Conservation (phyloP, 2,888 invertebrate genomes). For the Mesoligia furuncula region DNA sequence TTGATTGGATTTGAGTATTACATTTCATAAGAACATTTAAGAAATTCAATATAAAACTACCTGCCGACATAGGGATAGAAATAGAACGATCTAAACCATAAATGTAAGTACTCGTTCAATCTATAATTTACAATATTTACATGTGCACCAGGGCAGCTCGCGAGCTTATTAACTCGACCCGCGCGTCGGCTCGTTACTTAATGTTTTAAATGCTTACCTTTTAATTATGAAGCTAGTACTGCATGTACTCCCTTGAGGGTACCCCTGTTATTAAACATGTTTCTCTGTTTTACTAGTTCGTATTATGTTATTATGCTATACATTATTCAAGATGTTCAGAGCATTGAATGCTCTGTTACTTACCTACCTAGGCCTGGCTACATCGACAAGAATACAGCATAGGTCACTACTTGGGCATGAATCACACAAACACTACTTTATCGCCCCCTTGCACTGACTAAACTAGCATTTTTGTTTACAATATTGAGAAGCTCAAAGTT, state of each 20-base stretch:
- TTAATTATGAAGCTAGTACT: conserved; percentile 36
- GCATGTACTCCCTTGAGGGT: conserved; percentile 19
- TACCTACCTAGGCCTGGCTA: too few relatives aligned
- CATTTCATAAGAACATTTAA: not conserved
- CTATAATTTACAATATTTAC: not conserved
- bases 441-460: too few relatives aligned
- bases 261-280: conserved; percentile 15
- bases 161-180: conserved; percentile 19
- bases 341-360: not conserved
- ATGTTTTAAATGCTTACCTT: conserved; percentile 32
- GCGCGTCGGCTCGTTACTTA: conserved; percentile 17
- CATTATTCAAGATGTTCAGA: conserved; percentile 15
- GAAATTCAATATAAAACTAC: not conserved
- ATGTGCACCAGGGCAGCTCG: not conserved
- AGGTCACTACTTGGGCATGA: too few relatives aligned
- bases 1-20: not conserved
- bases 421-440: too few relatives aligned
- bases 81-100: not conserved
- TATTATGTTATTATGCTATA: conserved; percentile 5
- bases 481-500: too few relatives aligned
- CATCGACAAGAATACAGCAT: too few relatives aligned
- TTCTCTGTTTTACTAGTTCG: not conserved
- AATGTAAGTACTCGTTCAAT: not conserved
- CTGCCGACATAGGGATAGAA: not conserved
- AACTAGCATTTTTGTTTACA: too few relatives aligned